Evolutionary conservation across 2,113 vertebrate genomes (phyloP).

Genomic region (Campylomormyrus numenius): DNA sequence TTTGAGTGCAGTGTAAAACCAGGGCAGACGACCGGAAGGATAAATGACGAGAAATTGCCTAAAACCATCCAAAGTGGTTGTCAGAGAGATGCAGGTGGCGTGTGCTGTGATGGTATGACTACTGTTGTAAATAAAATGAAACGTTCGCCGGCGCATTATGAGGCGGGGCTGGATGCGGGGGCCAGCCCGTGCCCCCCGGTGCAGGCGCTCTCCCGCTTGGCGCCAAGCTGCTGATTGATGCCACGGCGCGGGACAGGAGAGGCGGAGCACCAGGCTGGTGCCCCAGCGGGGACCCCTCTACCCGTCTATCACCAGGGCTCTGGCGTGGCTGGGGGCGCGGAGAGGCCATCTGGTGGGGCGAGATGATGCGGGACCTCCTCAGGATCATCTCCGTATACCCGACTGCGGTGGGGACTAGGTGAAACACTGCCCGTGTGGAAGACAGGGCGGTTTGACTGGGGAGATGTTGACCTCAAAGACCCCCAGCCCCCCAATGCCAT

Average conservation of each 20-base stretch:
- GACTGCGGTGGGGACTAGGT: conserved; percentile 13
- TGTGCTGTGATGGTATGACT: not conserved
- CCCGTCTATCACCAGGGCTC: conserved; percentile 38
- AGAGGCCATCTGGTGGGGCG: conserved; percentile 31
- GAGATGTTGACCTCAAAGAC: not conserved
- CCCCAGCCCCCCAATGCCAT: not conserved
- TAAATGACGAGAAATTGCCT: not conserved
- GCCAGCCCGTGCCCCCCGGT: not conserved
- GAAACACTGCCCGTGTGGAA: not conserved
- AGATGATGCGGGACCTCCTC: conserved; percentile 36
- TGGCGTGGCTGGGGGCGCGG: conserved; percentile 23
- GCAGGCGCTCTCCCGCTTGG: not conserved
- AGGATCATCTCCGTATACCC: conserved; percentile 37
- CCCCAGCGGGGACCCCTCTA: conserved; percentile 52
- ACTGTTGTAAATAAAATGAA: not conserved
- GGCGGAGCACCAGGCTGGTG: conserved; percentile 39
- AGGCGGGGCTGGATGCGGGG: not conserved
- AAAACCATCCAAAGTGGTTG: not conserved
- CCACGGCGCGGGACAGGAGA: conserved; percentile 41
- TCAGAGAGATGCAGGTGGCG: not conserved
- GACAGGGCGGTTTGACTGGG: not conserved
- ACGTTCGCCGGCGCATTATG: not conserved
- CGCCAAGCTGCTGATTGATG: conserved; percentile 42
- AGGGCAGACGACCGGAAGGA: not conserved
- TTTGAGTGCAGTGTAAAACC: not conserved